These are phyloP conservation scores for Aporophyla lueneburgensis DNA, from an alignment of 2,888 invertebrate species.

Conservation along the genomic window DNA sequence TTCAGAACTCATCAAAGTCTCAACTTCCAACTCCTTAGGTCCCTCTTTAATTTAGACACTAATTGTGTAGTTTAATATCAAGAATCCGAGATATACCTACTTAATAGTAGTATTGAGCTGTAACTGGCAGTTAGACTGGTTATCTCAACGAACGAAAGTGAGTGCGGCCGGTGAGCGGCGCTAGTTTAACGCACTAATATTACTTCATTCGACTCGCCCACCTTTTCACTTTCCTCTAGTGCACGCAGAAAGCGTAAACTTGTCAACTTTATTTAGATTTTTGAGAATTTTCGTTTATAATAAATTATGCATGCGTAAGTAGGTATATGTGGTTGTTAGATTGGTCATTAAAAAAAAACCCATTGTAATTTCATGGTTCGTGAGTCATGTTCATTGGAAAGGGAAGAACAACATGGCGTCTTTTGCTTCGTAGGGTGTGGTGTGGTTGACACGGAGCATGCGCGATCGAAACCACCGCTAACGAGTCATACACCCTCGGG, in stretches of 20 bases:
- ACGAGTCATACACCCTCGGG: constrained; percentile 3
- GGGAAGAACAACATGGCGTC: constrained; percentile 31
- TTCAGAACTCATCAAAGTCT: neutral
- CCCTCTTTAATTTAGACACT: neutral
- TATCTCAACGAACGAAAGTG: constrained; percentile 82
- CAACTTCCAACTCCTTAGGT: no score
- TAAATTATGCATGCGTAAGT: constrained; percentile 18
- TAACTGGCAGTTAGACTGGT: constrained; percentile 67
- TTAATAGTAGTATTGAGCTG: constrained; percentile 39
- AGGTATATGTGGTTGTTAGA: constrained; percentile 1
- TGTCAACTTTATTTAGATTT: constrained; percentile 65
- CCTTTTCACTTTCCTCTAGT: constrained; percentile 86
- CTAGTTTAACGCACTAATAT: constrained; percentile 80
- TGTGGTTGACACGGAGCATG: constrained; percentile 33
- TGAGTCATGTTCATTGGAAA: constrained; percentile 28
- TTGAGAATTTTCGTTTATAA: constrained; percentile 19
- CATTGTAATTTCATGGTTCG: constrained; percentile 7
- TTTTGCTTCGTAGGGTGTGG: constrained; percentile 38
- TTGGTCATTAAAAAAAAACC: constrained; percentile 17
- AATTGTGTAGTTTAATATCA: constrained; percentile 20
- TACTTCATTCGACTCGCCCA: constrained; percentile 84
- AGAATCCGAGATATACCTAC: constrained; percentile 15
- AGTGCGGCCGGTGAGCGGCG: constrained; percentile 78
- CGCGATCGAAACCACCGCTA: constrained; percentile 22
- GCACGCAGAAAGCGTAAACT: constrained; percentile 86